These are phyloP conservation scores for Melanerpes aurifrons DNA, from an alignment of 2,113 vertebrate genomes.

Conservation along the genomic window DNA sequence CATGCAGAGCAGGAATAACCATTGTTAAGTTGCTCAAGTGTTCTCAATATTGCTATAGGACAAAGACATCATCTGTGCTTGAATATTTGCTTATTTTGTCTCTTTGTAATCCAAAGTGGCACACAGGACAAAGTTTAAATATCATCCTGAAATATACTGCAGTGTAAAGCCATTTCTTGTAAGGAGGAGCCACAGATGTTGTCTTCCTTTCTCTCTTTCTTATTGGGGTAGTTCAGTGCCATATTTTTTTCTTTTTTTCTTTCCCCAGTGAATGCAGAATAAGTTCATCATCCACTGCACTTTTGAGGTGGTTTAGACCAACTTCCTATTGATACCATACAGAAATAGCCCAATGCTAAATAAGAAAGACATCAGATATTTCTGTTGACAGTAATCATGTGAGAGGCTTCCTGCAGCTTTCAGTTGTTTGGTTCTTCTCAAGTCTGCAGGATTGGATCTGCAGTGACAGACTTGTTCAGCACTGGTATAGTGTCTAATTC, in stretches of 20 bases:
- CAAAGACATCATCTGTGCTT: neutral
- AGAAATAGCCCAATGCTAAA: neutral
- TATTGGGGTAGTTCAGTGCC: neutral
- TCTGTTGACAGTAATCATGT: neutral
- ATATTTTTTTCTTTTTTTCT: neutral
- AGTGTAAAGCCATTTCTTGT: neutral
- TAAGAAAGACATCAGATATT: neutral
- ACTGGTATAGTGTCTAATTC: neutral
- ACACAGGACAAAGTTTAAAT: neutral
- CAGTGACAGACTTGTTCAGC: neutral
- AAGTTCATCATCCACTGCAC: neutral
- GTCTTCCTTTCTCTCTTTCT: neutral
- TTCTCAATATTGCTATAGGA: neutral
- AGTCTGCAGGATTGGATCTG: neutral
- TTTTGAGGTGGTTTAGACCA: neutral
- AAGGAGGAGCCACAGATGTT: neutral
- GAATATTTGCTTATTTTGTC: neutral
- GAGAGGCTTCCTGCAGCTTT: neutral
- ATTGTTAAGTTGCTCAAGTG: neutral
- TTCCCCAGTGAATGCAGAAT: neutral
- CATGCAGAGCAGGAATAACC: neutral
- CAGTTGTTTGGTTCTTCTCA: neutral
- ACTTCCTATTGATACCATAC: neutral
- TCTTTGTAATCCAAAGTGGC: neutral
- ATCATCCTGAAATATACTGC: neutral